Base-by-base conservation (phyloP, 1,140 invertebrate genomes). In the Drosophila mauritiana region DNA sequence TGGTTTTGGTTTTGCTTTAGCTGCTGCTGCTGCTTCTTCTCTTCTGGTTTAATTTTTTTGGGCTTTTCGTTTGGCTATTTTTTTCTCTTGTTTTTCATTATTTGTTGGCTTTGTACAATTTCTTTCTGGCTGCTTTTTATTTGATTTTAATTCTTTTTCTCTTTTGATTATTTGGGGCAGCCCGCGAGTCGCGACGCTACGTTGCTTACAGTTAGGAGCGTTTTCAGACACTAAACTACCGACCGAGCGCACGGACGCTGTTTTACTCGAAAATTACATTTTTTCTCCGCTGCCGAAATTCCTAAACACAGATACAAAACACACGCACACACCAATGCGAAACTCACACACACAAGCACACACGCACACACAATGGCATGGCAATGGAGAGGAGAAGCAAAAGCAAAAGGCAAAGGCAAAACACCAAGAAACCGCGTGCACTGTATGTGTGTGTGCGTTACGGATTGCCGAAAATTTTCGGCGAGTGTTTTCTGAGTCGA, bases 131-230 rank as follows among this genome's bases (percentile, higher is more conserved):
- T 46, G 31, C 8, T 68, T 51, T 39, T 59, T 36, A 17, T 55
- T 59, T 17, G n/a, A 11, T 20, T 20, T 45, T 17, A 8, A 15
- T 15, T 15, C 8, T 42, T 42, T 42, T 42, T 42, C 7, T n/a
- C 15, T 45, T 11, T 20, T 39, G 37, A 13, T 45, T 45, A 20
- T 68, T 54, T 57, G 53, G 62, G 49, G 54, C 46, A 59, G 64
- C 40, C 40, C 63, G 54, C 73, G 56, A 56, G 15, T 77, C 73
- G 63, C 75, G 75, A 64, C 75, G 75, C 57, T 70, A 62, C 65
- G 75, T 78, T 86, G 82, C 82, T 86, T 79, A 80, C 82, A 79
- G 77, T 80, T 80, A 72, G 82, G 77, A 85, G 76, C 80, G 80
- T 83, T 80, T 80, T 85, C 77, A 77, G 80, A 82, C 73, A 85